A percentile compares a stretch with the other conserved stretches of the same genome.
Evolutionary conservation across 35 echinoderm and acorn worm genomes (phyloP).

Genomic region (Diadema setosum): DNA sequence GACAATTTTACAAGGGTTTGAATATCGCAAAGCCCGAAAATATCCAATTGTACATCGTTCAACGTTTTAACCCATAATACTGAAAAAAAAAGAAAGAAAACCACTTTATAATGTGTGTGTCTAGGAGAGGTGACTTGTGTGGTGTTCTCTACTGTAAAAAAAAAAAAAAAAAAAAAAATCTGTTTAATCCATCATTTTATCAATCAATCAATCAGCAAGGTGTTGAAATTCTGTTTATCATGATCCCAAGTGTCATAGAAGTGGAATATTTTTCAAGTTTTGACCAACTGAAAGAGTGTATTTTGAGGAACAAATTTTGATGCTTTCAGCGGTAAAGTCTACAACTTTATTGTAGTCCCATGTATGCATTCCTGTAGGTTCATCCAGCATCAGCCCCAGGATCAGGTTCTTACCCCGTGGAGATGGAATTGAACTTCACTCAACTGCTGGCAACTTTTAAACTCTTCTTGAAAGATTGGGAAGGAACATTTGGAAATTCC

Average conservation of each 20-base stretch:
- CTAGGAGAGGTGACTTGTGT: neutral
- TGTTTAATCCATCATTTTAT: neutral
- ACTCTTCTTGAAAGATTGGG: neutral
- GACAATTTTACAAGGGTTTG: too few species aligned
- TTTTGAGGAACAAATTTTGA: neutral
- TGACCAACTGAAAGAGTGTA: neutral
- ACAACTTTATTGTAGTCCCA: neutral
- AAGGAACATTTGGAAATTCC: neutral
- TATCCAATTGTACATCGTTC: too few species aligned
- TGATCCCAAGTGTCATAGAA: neutral
- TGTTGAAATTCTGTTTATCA: neutral
- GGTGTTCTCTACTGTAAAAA: neutral
- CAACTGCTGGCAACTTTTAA: too few species aligned
- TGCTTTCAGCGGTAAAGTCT: neutral
- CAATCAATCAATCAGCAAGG: neutral
- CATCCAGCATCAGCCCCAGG: neutral
- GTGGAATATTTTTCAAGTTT: neutral
- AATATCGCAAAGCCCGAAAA: too few species aligned
- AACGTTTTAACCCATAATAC: too few species aligned
- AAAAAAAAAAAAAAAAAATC: too few species aligned
- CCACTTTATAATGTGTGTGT: neutral
- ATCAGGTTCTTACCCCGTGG: neutral
- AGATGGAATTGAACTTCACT: too few species aligned
- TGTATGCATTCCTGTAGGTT: neutral
- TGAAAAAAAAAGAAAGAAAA: too few species aligned